Base-by-base conservation (phyloP, 1,140 invertebrate species). In the Carposina sasakii region DNA sequence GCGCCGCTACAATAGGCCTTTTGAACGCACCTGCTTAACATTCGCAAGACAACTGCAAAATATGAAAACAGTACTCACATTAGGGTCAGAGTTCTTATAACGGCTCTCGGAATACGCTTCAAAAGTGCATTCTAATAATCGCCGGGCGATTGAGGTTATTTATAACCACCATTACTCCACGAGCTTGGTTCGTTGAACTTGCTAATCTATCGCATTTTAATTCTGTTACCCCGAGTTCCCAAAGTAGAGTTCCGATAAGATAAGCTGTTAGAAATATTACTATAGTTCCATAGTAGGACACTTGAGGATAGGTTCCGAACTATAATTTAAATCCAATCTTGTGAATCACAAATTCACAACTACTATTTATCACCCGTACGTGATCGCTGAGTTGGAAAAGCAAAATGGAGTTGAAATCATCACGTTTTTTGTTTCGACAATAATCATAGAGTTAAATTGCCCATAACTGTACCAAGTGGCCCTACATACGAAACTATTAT, bases 81-180 rank as follows among this genome's bases (percentile, higher is more conserved):
- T 44, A 26, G 6, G 46, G 15, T 48, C 36, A 26, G 46, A 53
- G 44, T 46, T 48, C 28, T 46, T 34, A 52, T 55, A 55, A 60
- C 54, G 54, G 51, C 52, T 49, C 34, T 48, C 36, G 6, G 44
- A 51, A 49, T 48, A n/a, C n/a, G n/a, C n/a, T n/a, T 43, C 44
- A 45, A 31, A 42, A 49, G 53, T 68, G 55, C 61, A 63, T 42
- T 52, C 48, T 28, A 49, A n/a, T 48, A 44, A 62, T 64, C 55
- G 69, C 50, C 36, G 44, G 36, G 19, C 48, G 51, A 63, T 60
- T 53, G 55, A 41, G 45, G 63, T 45, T 72, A 74, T 74, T 73
- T 73, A 67, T 63, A 71, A 54, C 30, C 53, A 47, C 47, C 52
- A 31, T 41, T 57, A 63, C 57, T 34, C 62, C 51, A 26, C 61